Evolutionary conservation across 1,140 invertebrate genomes (phyloP).

Genomic region (Drosophila bocqueti): DNA sequence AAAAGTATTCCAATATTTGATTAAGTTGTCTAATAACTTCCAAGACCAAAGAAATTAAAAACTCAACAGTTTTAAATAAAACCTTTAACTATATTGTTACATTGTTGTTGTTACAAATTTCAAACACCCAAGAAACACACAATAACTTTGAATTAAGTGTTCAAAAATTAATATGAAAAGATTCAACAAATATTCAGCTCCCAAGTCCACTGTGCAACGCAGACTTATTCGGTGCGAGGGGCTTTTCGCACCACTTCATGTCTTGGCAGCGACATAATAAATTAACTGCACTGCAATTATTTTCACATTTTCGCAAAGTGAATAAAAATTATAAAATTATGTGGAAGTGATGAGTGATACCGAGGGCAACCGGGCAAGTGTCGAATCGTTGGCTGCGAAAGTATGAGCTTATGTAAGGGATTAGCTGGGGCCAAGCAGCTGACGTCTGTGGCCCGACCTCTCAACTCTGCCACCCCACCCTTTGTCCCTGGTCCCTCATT

Average conservation of each 20-base stretch:
- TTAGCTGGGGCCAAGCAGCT: conserved; percentile 51
- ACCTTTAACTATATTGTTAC: not conserved
- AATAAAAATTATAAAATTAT: conserved; percentile 76
- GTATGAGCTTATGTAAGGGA: conserved; percentile 61
- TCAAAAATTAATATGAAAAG: too few relatives aligned
- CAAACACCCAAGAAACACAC: not conserved
- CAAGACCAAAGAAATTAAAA: not conserved
- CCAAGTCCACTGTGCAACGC: conserved; percentile 21
- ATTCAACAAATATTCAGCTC: not conserved
- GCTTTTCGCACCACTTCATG: conserved; percentile 58
- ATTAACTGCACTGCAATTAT: conserved; percentile 81
- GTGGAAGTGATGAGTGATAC: conserved; percentile 37
- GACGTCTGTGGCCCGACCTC: conserved; percentile 39
- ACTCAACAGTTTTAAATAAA: too few relatives aligned
- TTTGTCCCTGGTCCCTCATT: not conserved
- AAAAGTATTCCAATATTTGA: not conserved
- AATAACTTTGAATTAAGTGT: not conserved
- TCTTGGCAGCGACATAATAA: conserved; percentile 76
- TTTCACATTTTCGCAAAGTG: conserved; percentile 79
- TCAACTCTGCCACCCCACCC: not conserved
- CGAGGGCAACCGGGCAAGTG: conserved; percentile 4
- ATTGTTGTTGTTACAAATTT: not conserved
- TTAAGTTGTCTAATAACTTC: not conserved
- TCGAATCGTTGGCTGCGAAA: conserved; percentile 40
- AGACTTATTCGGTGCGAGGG: conserved; percentile 1